A percentile compares a stretch with the other conserved stretches of the same genome.
These are phyloP conservation scores for Sebastes nivosus DNA, from an alignment of 2,797 vertebrate genomes.

Conservation along the genomic window DNA sequence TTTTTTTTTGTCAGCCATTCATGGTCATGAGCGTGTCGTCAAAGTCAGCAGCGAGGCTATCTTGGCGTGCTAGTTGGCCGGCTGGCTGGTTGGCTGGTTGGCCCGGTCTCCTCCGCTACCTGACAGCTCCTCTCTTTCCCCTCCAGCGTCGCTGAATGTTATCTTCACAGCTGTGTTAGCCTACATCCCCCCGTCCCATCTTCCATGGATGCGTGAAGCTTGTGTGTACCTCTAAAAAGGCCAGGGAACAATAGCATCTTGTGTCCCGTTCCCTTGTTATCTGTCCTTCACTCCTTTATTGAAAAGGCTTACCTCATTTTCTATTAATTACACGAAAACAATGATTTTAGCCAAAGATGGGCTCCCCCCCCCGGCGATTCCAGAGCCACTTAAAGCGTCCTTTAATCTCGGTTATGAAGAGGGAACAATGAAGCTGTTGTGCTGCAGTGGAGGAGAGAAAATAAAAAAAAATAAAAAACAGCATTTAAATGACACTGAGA, in stretches of 20 bases:
- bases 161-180: conserved; percentile 61
- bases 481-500: conserved; percentile 55
- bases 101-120: neutral
- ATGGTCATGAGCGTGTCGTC: conserved; percentile 23
- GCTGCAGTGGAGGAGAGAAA: neutral
- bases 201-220: conserved; percentile 38
- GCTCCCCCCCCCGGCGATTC: conserved; percentile 31
- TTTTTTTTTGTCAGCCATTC: conserved; percentile 23
- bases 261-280: conserved; percentile 60
- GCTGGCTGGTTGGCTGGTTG: neutral
- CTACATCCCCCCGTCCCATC: conserved; percentile 11
- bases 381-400: conserved; percentile 53
- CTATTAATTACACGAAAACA: conserved; percentile 75
- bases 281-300: conserved; percentile 60
- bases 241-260: conserved; percentile 52
- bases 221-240: conserved; percentile 13
- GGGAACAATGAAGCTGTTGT: conserved; percentile 67
- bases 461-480: neutral
- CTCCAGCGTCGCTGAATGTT: conserved; percentile 51
- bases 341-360: conserved; percentile 63
- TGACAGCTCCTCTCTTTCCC: conserved; percentile 36
- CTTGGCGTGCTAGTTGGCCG: neutral
- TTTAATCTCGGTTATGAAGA: conserved; percentile 63
- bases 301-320: conserved; percentile 61
- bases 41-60: neutral